phyloP scores from a whole-genome alignment of 2,888 invertebrate species.

The Carterocephalus palaemon region DNA sequence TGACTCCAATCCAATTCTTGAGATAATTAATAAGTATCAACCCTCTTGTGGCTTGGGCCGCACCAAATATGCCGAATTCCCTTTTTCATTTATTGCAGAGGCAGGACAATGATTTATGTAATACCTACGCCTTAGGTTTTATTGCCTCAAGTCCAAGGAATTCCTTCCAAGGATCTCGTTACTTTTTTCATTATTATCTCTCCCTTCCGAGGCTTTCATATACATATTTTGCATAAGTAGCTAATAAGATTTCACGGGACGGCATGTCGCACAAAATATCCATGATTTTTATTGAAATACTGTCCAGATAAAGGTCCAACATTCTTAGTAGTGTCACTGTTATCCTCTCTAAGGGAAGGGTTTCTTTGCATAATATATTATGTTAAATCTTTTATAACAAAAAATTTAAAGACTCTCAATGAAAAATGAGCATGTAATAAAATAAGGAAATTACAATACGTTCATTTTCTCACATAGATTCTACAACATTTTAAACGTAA shows the following conservation, averaged over 20 bases:
- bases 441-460: too few relatives aligned
- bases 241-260: slow-evolving; percentile 15
- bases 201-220: slow-evolving; percentile 38
- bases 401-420: too few relatives aligned
- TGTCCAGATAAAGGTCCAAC: slow-evolving; percentile 14
- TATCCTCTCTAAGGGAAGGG: too few relatives aligned
- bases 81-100: slow-evolving; percentile 64
- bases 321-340: slow-evolving; percentile 3
- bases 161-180: slow-evolving; percentile 42
- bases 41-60: slow-evolving; percentile 29
- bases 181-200: slow-evolving; percentile 55
- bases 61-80: slow-evolving; percentile 50
- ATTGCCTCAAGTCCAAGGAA: slow-evolving; percentile 54
- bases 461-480: too few relatives aligned
- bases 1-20: background rate
- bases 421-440: too few relatives aligned
- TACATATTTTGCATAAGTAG: slow-evolving; percentile 30
- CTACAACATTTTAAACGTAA: too few relatives aligned
- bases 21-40: background rate
- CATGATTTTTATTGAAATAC: slow-evolving; percentile 13
- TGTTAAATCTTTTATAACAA: too few relatives aligned
- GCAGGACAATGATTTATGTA: slow-evolving; percentile 70
- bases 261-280: slow-evolving; percentile 6
- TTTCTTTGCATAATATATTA: too few relatives aligned
- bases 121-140: slow-evolving; percentile 63